Percentiles rank a stretch among this genome's conserved stretches.
Conservation (phyloP, 2,113 vertebrate species). For the Antidorcas marsupialis region DNA sequence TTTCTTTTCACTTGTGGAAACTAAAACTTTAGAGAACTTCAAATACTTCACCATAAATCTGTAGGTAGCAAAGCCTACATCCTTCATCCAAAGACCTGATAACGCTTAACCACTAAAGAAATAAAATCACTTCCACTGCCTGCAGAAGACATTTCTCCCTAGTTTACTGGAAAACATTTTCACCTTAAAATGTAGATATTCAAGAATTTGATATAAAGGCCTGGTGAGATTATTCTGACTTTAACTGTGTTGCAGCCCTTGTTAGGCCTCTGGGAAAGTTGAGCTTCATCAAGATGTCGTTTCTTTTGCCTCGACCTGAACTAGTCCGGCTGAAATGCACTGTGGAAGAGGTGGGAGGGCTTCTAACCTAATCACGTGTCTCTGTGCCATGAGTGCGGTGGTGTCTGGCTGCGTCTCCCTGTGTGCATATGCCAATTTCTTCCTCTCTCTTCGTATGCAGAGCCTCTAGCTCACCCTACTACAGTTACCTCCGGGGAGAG, state of each 20-base stretch:
- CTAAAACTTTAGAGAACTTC: background rate
- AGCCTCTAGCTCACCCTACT: background rate
- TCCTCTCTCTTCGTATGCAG: background rate
- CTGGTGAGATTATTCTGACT: background rate
- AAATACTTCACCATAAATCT: conserved; percentile 34
- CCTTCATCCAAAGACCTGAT: background rate
- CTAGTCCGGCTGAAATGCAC: background rate
- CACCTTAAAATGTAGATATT: conserved; percentile 1
- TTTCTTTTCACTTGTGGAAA: background rate
- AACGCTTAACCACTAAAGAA: background rate
- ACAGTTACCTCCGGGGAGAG: background rate
- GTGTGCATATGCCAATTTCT: background rate
- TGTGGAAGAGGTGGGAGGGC: background rate
- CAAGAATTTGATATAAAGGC: background rate
- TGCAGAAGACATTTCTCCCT: background rate
- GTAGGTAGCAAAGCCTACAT: background rate
- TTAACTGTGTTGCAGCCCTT: background rate
- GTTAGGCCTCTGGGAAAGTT: background rate
- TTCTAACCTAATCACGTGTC: background rate
- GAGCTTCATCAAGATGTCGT: background rate
- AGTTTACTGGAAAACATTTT: background rate
- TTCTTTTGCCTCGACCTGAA: background rate
- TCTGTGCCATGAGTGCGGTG: background rate
- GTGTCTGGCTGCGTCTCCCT: background rate
- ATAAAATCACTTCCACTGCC: background rate